Evolutionary conservation across 2,888 invertebrate genomes (phyloP), one percentile per base, ranked within the genome.

Genomic region (Odontomyia ornata): DNA sequence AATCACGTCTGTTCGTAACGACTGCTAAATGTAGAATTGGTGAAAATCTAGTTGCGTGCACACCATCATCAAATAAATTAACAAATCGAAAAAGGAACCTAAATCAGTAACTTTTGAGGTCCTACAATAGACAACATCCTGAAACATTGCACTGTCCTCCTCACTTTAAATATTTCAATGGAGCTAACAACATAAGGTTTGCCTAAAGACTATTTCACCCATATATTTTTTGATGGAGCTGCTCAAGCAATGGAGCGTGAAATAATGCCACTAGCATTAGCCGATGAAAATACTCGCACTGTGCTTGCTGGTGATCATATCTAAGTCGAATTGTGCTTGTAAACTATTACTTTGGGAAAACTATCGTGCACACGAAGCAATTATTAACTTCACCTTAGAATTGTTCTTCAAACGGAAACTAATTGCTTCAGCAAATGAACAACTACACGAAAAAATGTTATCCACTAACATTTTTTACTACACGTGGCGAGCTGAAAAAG

Each of bases 231-330:
- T 71, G 95, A 95, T 84, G 95, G 95, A 88, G 95, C 95, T 0
- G 95, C 95, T 0, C 95, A 95, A 84, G 94, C 94, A 0, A 91
- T 95, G 88, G 95, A 95, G 85, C 93, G 93, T 86, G 95, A 95
- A 85, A 90, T 95, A 15, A 93, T 93, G 86, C 94, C 95, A 0
- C 83, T 95, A 76, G 91, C 93, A 0, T 83, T 95, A 77, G 94
- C 94, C 1, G 91, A 90, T 78, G 89, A 89, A 72, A 88, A 89
- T 13, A 95, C 95, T 0, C 89, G 94, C 60, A 89, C 95, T 77
- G 93, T 95, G 0, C 85, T 95, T 60, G 95, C 95, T 67, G 95
- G 95, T 71, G 95, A 95, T 87, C 94, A 95, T 83, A 93, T 94
- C 93, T 91, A 94, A 88, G 0, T 87, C 89, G 1, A 89, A 89